These are phyloP conservation scores for Lagodon rhomboides DNA, from an alignment of 2,797 vertebrate genomes.

Conservation along the genomic window DNA sequence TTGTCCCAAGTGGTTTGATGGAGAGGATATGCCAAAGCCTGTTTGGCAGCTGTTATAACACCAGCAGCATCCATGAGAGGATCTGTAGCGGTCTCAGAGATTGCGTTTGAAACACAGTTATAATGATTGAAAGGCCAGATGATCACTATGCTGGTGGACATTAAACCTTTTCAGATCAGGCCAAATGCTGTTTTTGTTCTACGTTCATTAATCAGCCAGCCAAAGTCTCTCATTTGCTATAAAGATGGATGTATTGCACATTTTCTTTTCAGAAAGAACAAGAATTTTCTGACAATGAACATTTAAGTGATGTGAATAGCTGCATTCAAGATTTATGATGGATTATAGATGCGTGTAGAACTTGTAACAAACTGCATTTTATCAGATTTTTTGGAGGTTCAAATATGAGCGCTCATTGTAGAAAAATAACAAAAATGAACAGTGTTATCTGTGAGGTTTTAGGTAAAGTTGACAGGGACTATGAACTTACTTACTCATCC, in stretches of 20 bases:
- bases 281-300: not conserved
- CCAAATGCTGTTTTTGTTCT: not conserved
- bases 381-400: no score
- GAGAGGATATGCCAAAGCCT: not conserved
- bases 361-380: not conserved
- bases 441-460: not conserved
- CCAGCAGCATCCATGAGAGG: slow-evolving; percentile 13
- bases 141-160: not conserved
- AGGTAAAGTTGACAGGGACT: not conserved
- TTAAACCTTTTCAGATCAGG: not conserved
- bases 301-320: not conserved
- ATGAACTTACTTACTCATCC: not conserved
- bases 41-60: slow-evolving; percentile 17
- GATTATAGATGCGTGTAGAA: not conserved
- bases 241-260: not conserved
- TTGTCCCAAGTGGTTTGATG: slow-evolving; percentile 27
- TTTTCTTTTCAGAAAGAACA: not conserved
- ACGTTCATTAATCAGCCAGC: not conserved
- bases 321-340: not conserved
- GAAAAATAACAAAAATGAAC: no score
- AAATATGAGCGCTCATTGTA: no score
- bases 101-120: slow-evolving; percentile 20
- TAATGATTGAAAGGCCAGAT: slow-evolving; percentile 9
- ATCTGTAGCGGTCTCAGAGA: slow-evolving; percentile 16
- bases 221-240: not conserved